Conservation (phyloP, 2,888 invertebrate genomes). For the Eupithecia tripunctaria region DNA sequence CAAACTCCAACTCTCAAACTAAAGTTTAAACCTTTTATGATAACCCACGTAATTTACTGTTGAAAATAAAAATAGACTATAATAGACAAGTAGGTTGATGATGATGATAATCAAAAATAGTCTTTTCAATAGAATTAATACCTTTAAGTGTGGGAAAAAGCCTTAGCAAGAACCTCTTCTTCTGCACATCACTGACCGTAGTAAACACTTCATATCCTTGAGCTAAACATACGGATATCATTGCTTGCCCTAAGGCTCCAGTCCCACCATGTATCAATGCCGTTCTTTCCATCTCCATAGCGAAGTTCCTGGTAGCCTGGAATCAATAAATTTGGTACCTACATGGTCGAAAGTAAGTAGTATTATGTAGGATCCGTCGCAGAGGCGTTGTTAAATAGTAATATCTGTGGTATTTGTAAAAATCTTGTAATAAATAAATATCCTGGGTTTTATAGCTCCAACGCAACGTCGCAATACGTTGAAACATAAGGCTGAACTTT, state of each 20-base stretch:
- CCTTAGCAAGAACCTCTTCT: slow-evolving; percentile 62
- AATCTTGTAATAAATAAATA: too few relatives aligned
- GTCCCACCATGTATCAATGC: slow-evolving; percentile 63
- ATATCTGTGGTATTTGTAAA: not conserved
- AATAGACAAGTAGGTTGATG: too few relatives aligned
- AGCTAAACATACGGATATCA: slow-evolving; percentile 61
- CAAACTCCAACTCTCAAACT: too few relatives aligned
- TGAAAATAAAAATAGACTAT: too few relatives aligned
- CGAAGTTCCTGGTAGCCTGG: not conserved
- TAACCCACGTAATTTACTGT: too few relatives aligned
- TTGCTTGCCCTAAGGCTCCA: slow-evolving; percentile 69
- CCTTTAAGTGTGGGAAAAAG: slow-evolving; percentile 64
- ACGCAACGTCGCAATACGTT: not conserved
- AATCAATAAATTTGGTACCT: not conserved
- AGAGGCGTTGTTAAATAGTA: not conserved
- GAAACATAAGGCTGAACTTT: not conserved
- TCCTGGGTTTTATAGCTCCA: too few relatives aligned
- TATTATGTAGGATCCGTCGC: not conserved
- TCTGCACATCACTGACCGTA: slow-evolving; percentile 60
- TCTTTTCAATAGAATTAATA: slow-evolving; percentile 32
- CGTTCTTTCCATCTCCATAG: not conserved
- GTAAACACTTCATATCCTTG: slow-evolving; percentile 60
- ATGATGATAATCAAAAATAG: too few relatives aligned
- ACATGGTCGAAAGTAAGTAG: not conserved
- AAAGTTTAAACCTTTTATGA: too few relatives aligned